phyloP scores from a whole-genome alignment of 2,797 vertebrate genomes.

The Sebastes iracundus region DNA sequence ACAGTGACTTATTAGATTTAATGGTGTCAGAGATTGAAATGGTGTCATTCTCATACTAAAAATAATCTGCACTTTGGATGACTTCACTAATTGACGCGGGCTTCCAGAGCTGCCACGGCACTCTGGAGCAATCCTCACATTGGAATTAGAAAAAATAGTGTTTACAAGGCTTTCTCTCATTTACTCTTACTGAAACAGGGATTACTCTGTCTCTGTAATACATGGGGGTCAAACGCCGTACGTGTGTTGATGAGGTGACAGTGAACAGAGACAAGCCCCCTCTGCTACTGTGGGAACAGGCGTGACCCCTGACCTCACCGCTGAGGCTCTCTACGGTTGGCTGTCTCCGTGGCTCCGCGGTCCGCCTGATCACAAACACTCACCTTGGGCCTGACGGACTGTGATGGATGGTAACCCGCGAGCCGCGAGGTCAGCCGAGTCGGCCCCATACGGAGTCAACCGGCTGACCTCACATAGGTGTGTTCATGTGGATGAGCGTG shows the following conservation, averaged over 20 bases:
- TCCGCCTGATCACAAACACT: conserved; percentile 71
- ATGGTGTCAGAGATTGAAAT: conserved; percentile 55
- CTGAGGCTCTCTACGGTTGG: conserved; percentile 41
- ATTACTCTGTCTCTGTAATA: conserved; percentile 22
- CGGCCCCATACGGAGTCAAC: conserved; percentile 29
- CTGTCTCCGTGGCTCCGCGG: conserved; percentile 43
- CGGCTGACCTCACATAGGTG: conserved; percentile 22
- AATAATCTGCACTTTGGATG: conserved; percentile 49
- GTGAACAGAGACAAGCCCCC: conserved; percentile 70
- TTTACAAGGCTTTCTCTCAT: conserved; percentile 26
- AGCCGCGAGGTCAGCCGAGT: conserved; percentile 53
- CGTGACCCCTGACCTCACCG: conserved; percentile 59
- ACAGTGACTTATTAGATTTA: conserved; percentile 61
- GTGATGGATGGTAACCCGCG: conserved; percentile 65
- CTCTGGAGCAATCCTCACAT: no score
- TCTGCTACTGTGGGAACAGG: conserved; percentile 76
- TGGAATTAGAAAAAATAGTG: conserved; percentile 23
- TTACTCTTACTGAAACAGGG: conserved; percentile 19
- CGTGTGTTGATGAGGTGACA: conserved; percentile 67
- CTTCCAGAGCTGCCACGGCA: not conserved
- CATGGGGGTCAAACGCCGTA: conserved; percentile 35
- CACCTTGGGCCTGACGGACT: conserved; percentile 66
- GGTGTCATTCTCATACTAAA: conserved; percentile 47
- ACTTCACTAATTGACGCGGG: conserved; percentile 22
- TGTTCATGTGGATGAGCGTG: conserved; percentile 23